Evolutionary conservation across 2,888 invertebrate species (phyloP).

Genomic region (Netelia inedita): DNA sequence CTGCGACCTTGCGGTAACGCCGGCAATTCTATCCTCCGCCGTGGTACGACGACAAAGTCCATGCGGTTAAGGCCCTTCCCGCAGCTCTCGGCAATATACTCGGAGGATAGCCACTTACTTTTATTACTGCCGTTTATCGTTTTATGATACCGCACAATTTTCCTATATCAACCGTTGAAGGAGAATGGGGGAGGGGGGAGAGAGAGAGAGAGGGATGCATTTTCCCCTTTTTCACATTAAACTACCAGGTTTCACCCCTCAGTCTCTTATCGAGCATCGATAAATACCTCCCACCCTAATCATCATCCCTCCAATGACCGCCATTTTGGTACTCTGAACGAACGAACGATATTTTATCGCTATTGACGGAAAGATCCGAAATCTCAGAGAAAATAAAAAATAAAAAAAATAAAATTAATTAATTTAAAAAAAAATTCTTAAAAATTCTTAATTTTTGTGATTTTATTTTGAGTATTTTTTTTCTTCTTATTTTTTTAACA

Average conservation of each 20-base stretch:
- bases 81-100: conserved; percentile 55
- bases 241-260: conserved; percentile 16
- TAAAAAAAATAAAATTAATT: no score
- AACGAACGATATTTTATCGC: background rate
- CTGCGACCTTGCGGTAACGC: conserved; percentile 31
- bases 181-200: background rate
- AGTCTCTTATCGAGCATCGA: background rate
- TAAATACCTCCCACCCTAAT: background rate
- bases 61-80: conserved; percentile 39
- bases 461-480: background rate
- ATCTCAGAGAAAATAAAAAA: no score
- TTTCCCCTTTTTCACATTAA: conserved; percentile 39
- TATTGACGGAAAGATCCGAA: no score
- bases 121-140: conserved; percentile 73
- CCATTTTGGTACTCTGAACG: background rate
- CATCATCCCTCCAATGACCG: background rate
- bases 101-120: conserved; percentile 70
- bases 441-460: background rate
- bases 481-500: background rate
- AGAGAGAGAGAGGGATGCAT: background rate
- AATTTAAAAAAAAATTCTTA: background rate
- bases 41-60: conserved; percentile 11
- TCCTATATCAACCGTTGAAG: conserved; percentile 42
- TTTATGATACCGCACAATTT: conserved; percentile 70
- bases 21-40: conserved; percentile 32